Evolutionary conservation across 2,797 vertebrate genomes (phyloP).

Genomic region (Sylvia borin): DNA sequence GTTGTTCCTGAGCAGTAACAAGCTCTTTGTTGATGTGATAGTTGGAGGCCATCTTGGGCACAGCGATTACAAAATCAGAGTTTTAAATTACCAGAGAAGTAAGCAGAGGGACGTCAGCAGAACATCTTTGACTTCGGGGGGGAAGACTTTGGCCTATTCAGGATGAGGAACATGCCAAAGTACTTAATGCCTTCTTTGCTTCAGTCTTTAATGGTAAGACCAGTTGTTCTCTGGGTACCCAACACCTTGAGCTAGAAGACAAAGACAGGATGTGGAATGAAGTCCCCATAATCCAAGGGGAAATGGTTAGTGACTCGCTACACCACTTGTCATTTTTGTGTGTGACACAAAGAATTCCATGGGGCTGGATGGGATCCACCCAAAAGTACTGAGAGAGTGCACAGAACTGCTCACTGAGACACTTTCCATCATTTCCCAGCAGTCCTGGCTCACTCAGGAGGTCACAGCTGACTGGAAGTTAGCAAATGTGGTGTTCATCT

Average conservation of each 20-base stretch:
- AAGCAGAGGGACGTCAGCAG: neutral
- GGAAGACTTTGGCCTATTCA: neutral
- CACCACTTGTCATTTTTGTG: neutral
- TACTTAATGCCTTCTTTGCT: neutral
- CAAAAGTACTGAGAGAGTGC: neutral
- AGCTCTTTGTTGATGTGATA: neutral
- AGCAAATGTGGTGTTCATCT: neutral
- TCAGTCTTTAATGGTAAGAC: neutral
- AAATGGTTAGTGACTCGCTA: neutral
- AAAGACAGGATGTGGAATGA: neutral
- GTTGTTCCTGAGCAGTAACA: neutral
- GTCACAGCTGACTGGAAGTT: neutral
- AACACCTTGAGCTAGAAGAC: neutral
- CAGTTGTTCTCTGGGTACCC: neutral
- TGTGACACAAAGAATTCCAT: neutral
- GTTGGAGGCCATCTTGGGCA: neutral
- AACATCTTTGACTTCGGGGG: neutral
- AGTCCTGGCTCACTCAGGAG: neutral
- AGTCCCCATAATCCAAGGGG: neutral
- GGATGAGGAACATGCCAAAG: neutral
- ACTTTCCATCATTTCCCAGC: neutral
- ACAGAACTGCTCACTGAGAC: rapidly evolving
- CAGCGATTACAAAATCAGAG: neutral
- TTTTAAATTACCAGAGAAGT: neutral
- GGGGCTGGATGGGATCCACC: neutral